phyloP scores from a whole-genome alignment of 2,888 invertebrate genomes.

The Drymonia ruficornis region DNA sequence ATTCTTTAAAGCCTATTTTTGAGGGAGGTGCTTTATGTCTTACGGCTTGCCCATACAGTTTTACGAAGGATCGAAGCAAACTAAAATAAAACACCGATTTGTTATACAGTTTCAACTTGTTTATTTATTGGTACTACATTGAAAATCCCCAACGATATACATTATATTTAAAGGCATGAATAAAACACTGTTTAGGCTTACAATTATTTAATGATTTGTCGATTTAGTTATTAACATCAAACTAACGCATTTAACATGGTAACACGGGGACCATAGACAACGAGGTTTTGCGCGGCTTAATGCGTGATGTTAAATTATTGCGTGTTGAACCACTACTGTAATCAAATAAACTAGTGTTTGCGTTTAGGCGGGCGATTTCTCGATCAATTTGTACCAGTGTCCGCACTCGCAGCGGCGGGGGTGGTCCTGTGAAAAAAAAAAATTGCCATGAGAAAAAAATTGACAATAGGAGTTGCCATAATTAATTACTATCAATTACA shows the following conservation, averaged over 20 bases:
- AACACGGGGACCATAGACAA: conserved; percentile 53
- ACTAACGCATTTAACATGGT: conserved; percentile 62
- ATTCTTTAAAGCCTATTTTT: too few species aligned
- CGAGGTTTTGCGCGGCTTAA: conserved; percentile 53
- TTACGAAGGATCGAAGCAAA: too few species aligned
- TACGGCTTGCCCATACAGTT: too few species aligned
- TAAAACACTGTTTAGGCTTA: conserved; percentile 75
- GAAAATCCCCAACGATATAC: conserved; percentile 19
- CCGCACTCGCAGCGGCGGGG: conserved; percentile 98
- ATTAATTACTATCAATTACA: too few species aligned
- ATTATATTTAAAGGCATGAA: conserved; percentile 43
- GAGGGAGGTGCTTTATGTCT: too few species aligned
- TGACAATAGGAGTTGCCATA: background rate
- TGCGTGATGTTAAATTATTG: conserved; percentile 54
- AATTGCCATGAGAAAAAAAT: background rate
- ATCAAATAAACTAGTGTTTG: conserved; percentile 63
- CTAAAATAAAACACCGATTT: too few species aligned
- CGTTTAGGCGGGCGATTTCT: conserved; percentile 89
- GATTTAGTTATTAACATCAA: conserved; percentile 44
- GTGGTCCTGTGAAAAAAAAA: conserved; percentile 86
- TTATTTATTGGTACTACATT: background rate
- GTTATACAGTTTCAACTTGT: background rate
- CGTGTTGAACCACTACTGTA: conserved; percentile 69
- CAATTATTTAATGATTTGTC: conserved; percentile 69
- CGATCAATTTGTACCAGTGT: conserved; percentile 97